Conservation (phyloP, 2,888 invertebrate genomes). For the Caenorhabditis uteleia region DNA sequence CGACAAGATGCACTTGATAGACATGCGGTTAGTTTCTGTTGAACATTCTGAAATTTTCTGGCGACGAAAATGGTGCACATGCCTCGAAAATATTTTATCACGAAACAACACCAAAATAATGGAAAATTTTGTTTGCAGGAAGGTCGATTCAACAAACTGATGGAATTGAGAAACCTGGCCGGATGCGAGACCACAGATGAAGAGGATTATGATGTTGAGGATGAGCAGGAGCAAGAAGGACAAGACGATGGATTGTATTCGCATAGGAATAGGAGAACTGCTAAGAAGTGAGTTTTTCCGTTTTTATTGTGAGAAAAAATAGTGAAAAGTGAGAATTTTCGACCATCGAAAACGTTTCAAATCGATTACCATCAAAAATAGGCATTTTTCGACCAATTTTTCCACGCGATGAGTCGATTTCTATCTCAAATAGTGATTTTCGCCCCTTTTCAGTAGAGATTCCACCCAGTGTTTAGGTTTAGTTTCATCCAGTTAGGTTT, state of each 20-base stretch:
- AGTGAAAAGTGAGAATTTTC: too few relatives aligned
- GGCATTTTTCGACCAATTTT: too few relatives aligned
- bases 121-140: constrained; percentile 6
- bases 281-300: neutral
- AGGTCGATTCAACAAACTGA: constrained; percentile 22
- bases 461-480: too few relatives aligned
- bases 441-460: too few relatives aligned
- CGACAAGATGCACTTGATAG: constrained; percentile 52
- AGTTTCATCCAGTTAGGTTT: too few relatives aligned
- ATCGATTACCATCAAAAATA: too few relatives aligned
- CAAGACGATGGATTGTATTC: neutral
- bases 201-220: constrained; percentile 6
- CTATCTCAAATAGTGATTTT: too few relatives aligned
- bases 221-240: constrained; percentile 1
- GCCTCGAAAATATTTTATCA: too few relatives aligned
- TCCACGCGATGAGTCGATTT: too few relatives aligned
- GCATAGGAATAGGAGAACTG: constrained; percentile 23
- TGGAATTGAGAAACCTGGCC: constrained; percentile 28
- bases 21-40: constrained; percentile 1
- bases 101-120: too few relatives aligned
- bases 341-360: too few relatives aligned
- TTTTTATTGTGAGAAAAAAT: too few relatives aligned
- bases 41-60: constrained; percentile 1
- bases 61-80: neutral
- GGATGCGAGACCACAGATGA: constrained; percentile 22